Evolutionary conservation across 2,113 vertebrate species (phyloP), one percentile per base, ranked within the genome.

Genomic region (Mirounga angustirostris): DNA sequence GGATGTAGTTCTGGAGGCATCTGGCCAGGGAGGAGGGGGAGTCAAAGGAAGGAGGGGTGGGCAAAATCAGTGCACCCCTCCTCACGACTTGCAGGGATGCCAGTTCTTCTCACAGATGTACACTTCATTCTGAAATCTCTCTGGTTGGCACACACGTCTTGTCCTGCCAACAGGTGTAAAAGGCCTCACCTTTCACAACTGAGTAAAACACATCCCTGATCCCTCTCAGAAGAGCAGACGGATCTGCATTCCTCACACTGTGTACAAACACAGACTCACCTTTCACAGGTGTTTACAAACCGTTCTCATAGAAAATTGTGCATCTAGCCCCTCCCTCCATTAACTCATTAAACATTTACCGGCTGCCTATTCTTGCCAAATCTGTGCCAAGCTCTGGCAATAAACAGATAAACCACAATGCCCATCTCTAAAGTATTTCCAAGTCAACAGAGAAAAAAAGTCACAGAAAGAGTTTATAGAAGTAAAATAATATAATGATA

Each of bases 1-100:
- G 99, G 98, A 99, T 99, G 98, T 99, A 99, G 98, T 99, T 99
- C 99, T 99, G 99, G 56, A 99, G 99, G 93, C 99, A 99, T 99
- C 99, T 99, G 98, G 74, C 90, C 95, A 92, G 78, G 88, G 94
- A 95, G 86, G 40, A 88, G 50, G 81, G 36, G 5, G 92, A 56
- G 11, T 71, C 28, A 80, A 12, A 56, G 40, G 26, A 2, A 54
- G 18, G 9, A 26, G 13, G 69, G 26, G 58, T 30, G 79, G 21
- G 19, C 10, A 12, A 5, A 0, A 21, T 46, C 56, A n/a, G 28
- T 1, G 5, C 6, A 10, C 10, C 30, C 40, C 19, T 30, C 33
- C 86, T 74, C 52, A 40, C 18, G 71, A 58, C 63, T 56, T 13
- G 30, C 7, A 16, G 1, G 73, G 52, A 74, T 52, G 67, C 43